Base-by-base conservation (phyloP, 1,140 invertebrate species). In the Diploscapter pachys region DNA sequence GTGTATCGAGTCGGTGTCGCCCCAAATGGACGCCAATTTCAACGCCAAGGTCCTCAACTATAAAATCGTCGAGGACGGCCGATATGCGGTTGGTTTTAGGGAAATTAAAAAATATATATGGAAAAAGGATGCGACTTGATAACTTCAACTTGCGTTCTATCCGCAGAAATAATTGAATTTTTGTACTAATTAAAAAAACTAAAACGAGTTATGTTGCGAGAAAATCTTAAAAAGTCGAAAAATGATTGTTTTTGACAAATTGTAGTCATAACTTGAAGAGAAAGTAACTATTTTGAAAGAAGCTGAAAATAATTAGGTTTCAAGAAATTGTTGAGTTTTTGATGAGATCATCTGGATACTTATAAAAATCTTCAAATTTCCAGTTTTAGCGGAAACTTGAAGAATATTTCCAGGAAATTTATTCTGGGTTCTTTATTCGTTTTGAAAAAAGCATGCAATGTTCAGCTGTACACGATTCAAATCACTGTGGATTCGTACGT, bases 401-500 rank as follows among this genome's bases (percentile, higher is more conserved):
- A 31, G 31, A 31, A 31, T 31, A 31, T 31, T 31, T 31, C 31
- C 31, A 31, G 31, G 31, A 31, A 31, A 31, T 31, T 31, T 31
- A 31, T 31, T 31, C 1, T 31, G 31, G 31, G 31, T 31, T 31
- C 31, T 31, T 31, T 31, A 31, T 31, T 31, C 31, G 31, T 31
- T 31, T 31, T 31, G 31, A 31, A 31, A 31, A 31, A 31, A 31
- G 31, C 31, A 31, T 31, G 31, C 31, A 31, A 61, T 9, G 69
- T 79, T 65, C 61, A 79, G 78, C 51, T 75, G 11, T 79, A 79
- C 65, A 73, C 63, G 49, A 73, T 80, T 52, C 73, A 80, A 68
- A 31, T 80, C 9, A 72, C 64, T 9, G 55, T 80, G 5, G 79
- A 75, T 62, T 62, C 56, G 4, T 71, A 61, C 63, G 77, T 69